phyloP scores from a whole-genome alignment of 2,113 vertebrate species.

The Hylia prasina region DNA sequence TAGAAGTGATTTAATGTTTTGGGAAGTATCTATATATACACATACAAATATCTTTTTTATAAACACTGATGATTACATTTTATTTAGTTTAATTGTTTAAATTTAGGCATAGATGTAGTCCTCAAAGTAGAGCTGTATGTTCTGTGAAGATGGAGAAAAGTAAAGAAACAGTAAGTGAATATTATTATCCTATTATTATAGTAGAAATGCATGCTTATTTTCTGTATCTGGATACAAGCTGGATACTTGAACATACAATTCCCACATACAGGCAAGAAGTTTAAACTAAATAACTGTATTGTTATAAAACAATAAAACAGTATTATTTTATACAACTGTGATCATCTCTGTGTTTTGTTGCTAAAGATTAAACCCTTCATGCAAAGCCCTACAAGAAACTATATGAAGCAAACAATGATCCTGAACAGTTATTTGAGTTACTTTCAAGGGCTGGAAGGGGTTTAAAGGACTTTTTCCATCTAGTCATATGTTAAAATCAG shows the following conservation, averaged over 20 bases:
- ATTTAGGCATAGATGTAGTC: not conserved
- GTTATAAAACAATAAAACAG: not conserved
- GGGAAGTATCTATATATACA: not conserved
- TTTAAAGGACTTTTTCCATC: not conserved
- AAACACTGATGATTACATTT: not conserved
- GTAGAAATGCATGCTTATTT: not conserved
- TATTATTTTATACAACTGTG: not conserved
- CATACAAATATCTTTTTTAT: not conserved
- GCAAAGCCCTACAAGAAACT: not conserved
- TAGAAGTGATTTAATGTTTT: not conserved
- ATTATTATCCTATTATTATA: not conserved
- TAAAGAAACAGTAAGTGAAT: not conserved
- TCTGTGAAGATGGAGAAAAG: not conserved
- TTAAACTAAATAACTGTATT: not conserved
- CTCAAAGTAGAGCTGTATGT: not conserved
- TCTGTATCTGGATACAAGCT: not conserved
- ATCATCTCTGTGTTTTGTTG: not conserved
- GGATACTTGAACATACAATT: not conserved
- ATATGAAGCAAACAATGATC: not conserved
- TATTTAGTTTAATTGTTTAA: not conserved
- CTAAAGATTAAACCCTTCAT: not conserved
- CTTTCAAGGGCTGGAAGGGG: not conserved
- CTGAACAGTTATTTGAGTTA: not conserved
- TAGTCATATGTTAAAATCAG: not conserved
- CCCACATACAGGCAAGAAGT: not conserved